Evolutionary conservation across 1,140 invertebrate species (phyloP).

Genomic region (Diachasma alloeum): DNA sequence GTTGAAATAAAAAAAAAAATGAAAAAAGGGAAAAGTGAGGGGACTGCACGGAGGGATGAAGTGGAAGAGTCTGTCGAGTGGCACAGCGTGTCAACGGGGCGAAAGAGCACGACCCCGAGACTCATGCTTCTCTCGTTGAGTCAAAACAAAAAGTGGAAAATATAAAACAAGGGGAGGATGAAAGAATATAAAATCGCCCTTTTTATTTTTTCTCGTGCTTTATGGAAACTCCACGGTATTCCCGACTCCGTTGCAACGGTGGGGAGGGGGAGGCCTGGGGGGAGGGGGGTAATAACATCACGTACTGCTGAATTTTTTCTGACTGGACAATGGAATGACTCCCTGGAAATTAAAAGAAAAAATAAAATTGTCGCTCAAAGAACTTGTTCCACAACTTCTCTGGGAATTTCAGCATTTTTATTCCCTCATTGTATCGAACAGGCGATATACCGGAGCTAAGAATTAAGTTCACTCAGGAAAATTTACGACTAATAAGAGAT

Average conservation of each 20-base stretch:
- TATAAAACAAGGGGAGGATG: background rate
- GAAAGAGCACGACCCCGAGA: conserved; percentile 18
- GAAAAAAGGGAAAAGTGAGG: background rate
- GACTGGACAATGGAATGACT: background rate
- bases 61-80: conserved; percentile 7
- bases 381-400: background rate
- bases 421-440: background rate
- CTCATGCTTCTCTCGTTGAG: conserved; percentile 1
- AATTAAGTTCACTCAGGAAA: too few species aligned
- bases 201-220: background rate
- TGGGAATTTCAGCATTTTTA: background rate
- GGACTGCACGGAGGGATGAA: background rate
- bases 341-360: conserved; percentile 7
- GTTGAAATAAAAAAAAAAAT: conserved; percentile 9
- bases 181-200: conserved; percentile 3
- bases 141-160: conserved; percentile 13
- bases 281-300: background rate
- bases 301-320: conserved; percentile 6
- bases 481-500: too few species aligned
- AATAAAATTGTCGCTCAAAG: background rate
- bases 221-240: background rate
- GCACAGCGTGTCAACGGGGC: conserved; percentile 17
- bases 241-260: background rate
- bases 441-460: too few species aligned
- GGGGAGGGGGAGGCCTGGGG: too few species aligned